Evolutionary conservation across 2,888 invertebrate genomes (phyloP).

Genomic region (Eupithecia abbreviata): DNA sequence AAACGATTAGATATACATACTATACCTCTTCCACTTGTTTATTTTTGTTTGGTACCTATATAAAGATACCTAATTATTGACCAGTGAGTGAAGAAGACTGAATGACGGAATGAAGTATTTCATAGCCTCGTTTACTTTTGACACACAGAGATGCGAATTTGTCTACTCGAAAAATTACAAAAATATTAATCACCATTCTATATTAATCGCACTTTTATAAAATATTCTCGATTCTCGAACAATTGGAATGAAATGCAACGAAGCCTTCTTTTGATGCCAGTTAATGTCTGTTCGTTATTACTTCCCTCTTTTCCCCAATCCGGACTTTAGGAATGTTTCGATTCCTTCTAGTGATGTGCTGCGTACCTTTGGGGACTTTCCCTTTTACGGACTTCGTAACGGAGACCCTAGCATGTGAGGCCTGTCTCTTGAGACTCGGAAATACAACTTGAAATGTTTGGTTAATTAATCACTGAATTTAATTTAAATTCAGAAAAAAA

Average conservation of each 20-base stretch:
- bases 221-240: not conserved
- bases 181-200: not conserved
- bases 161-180: not conserved
- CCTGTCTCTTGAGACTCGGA: not conserved
- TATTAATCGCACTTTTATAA: not conserved
- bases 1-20: too few relatives aligned
- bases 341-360: slow-evolving; percentile 23
- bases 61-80: too few relatives aligned
- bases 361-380: not conserved
- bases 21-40: too few relatives aligned
- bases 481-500: not conserved
- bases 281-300: slow-evolving; percentile 34
- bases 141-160: too few relatives aligned
- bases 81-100: too few relatives aligned
- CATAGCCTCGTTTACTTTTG: too few relatives aligned
- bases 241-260: slow-evolving; percentile 25
- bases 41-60: too few relatives aligned
- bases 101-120: too few relatives aligned
- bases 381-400: not conserved
- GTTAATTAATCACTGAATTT: not conserved
- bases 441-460: not conserved
- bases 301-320: slow-evolving; percentile 16
- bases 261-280: slow-evolving; percentile 34
- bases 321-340: slow-evolving; percentile 30
- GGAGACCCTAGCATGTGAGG: not conserved